phyloP scores from a whole-genome alignment of 2,888 invertebrate species.

The Biston stratarius region DNA sequence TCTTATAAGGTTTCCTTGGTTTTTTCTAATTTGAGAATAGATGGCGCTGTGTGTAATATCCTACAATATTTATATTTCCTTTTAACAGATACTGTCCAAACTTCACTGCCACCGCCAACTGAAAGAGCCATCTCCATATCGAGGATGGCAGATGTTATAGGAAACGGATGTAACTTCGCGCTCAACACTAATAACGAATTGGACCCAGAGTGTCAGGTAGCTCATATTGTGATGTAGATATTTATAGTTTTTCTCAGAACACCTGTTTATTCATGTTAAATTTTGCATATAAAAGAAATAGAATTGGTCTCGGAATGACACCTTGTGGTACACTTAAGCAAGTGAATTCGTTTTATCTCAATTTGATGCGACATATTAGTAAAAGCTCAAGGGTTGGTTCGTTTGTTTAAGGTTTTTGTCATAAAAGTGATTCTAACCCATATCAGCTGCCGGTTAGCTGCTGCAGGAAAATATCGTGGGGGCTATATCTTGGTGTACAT shows the following conservation, averaged over 20 bases:
- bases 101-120: slow-evolving; percentile 54
- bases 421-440: too few relatives aligned
- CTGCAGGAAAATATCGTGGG: too few relatives aligned
- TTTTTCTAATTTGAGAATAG: too few relatives aligned
- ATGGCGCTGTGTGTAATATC: too few relatives aligned
- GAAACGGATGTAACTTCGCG: slow-evolving; percentile 69
- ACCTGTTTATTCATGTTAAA: background rate
- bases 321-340: background rate
- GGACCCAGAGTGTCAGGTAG: slow-evolving; percentile 85
- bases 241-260: too few relatives aligned
- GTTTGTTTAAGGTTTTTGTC: too few relatives aligned
- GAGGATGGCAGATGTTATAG: slow-evolving; percentile 68
- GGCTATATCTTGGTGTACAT: too few relatives aligned
- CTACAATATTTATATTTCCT: background rate
- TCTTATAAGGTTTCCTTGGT: too few relatives aligned
- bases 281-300: background rate
- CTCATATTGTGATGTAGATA: background rate
- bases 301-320: background rate
- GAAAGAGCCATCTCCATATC: slow-evolving; percentile 55
- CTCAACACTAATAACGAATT: slow-evolving; percentile 72
- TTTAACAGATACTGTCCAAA: slow-evolving; percentile 63
- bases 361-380: too few relatives aligned
- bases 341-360: background rate
- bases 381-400: too few relatives aligned
- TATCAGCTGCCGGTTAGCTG: too few relatives aligned